These are phyloP conservation scores for Aethina tumida DNA, from an alignment of 1,140 invertebrate genomes.

Conservation along the genomic window DNA sequence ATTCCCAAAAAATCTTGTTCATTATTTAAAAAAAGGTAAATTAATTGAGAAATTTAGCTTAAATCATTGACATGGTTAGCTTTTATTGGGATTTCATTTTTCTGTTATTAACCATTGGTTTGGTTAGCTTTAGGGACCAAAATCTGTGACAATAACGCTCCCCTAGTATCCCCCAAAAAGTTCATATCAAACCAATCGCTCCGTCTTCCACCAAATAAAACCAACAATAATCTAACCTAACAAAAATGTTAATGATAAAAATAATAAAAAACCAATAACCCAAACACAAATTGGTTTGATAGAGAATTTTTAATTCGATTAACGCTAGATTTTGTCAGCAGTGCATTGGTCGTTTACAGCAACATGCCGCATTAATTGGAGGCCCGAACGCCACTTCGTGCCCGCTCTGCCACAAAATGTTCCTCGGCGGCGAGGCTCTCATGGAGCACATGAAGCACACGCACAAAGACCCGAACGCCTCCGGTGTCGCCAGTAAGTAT, in stretches of 20 bases:
- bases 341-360: slow-evolving; percentile 59
- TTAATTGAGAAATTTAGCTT: too few relatives aligned
- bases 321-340: slow-evolving; percentile 36
- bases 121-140: too few relatives aligned
- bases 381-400: slow-evolving; percentile 83
- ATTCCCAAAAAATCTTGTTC: too few relatives aligned
- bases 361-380: slow-evolving; percentile 84
- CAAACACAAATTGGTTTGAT: slow-evolving; percentile 25
- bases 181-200: slow-evolving; percentile 22
- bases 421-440: slow-evolving; percentile 76
- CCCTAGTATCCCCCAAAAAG: too few relatives aligned
- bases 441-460: slow-evolving; percentile 94
- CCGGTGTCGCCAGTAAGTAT: slow-evolving; percentile 81
- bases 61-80: too few relatives aligned
- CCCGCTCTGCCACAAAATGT: slow-evolving; percentile 87
- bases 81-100: too few relatives aligned
- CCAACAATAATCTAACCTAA: background rate
- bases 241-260: slow-evolving; percentile 1
- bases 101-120: too few relatives aligned
- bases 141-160: too few relatives aligned
- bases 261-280: background rate
- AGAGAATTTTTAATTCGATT: slow-evolving; percentile 21
- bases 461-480: slow-evolving; percentile 84
- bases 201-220: background rate
- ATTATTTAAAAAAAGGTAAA: too few relatives aligned